A percentile compares a stretch with the other conserved stretches of the same genome.
These are phyloP conservation scores for Bubo bubo DNA, from an alignment of 2,113 vertebrate genomes.

Conservation along the genomic window DNA sequence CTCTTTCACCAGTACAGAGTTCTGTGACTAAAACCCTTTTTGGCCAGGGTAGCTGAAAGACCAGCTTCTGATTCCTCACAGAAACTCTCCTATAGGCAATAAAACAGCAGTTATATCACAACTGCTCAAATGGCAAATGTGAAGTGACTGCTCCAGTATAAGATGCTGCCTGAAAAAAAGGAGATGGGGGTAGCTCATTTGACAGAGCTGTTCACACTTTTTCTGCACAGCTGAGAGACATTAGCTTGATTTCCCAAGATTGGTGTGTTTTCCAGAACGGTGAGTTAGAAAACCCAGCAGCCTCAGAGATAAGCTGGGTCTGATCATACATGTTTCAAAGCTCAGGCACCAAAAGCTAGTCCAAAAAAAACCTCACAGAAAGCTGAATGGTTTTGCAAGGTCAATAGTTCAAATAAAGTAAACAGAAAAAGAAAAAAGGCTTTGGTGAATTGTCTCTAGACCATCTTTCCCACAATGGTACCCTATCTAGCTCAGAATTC, in stretches of 20 bases:
- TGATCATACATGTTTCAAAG: conserved; percentile 67
- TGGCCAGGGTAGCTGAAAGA: conserved; percentile 51
- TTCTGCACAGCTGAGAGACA: conserved; percentile 77
- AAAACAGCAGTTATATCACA: conserved; percentile 69
- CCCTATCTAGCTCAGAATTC: background rate
- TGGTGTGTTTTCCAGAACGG: conserved; percentile 56
- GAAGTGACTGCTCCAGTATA: conserved; percentile 75
- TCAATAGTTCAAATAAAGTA: conserved; percentile 65
- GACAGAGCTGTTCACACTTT: conserved; percentile 83
- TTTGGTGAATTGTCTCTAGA: background rate
- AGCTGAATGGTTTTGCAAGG: conserved; percentile 53
- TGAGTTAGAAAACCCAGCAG: conserved; percentile 48
- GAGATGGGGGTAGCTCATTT: conserved; percentile 71
- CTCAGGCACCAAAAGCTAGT: conserved; percentile 53
- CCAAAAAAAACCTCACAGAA: background rate
- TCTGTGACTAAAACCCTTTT: conserved; percentile 65
- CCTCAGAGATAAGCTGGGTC: conserved; percentile 48
- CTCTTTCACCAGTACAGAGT: conserved; percentile 43
- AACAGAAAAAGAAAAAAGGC: background rate
- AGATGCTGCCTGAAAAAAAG: conserved; percentile 63
- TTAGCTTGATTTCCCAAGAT: conserved; percentile 75
- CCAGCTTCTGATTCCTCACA: conserved; percentile 57
- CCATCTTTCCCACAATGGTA: background rate
- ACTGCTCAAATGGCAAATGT: conserved; percentile 73
- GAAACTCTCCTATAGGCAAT: conserved; percentile 72